Evolutionary conservation across 2,113 vertebrate genomes (phyloP).

Genomic region (Syngnathus floridae): DNA sequence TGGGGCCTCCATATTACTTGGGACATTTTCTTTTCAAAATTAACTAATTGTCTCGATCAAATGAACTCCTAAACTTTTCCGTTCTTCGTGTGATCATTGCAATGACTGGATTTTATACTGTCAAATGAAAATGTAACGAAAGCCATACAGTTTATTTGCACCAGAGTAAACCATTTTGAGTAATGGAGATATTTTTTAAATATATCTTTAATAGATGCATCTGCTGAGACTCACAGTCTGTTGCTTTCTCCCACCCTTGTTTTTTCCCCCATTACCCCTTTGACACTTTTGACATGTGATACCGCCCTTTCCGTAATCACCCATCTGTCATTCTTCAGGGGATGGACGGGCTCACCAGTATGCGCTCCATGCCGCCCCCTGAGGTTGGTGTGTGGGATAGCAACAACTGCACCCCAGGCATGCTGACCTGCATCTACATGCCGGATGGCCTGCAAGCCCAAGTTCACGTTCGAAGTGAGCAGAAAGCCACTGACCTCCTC

Average conservation of each 20-base stretch:
- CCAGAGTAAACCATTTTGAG: background rate
- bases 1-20: background rate
- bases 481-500: slow-evolving; percentile 80
- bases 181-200: too few relatives aligned
- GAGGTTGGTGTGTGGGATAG: slow-evolving; percentile 72
- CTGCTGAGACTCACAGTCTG: background rate
- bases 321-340: slow-evolving; percentile 52
- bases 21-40: slow-evolving; percentile 22
- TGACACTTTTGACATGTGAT: background rate
- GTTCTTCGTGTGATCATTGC: background rate
- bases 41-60: slow-evolving; percentile 6
- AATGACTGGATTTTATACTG: background rate
- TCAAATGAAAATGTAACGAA: background rate
- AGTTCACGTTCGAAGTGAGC: slow-evolving; percentile 75
- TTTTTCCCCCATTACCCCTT: background rate
- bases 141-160: background rate
- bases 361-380: slow-evolving; percentile 72
- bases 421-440: slow-evolving; percentile 72
- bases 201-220: background rate
- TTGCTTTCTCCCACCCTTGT: slow-evolving; percentile 5
- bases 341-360: slow-evolving; percentile 72
- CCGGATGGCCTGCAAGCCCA: slow-evolving; percentile 75
- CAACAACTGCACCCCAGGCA: slow-evolving; percentile 48
- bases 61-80: background rate
- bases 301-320: background rate